Base-by-base conservation (phyloP, 2,113 vertebrate genomes). In the Lophochroa leadbeateri region DNA sequence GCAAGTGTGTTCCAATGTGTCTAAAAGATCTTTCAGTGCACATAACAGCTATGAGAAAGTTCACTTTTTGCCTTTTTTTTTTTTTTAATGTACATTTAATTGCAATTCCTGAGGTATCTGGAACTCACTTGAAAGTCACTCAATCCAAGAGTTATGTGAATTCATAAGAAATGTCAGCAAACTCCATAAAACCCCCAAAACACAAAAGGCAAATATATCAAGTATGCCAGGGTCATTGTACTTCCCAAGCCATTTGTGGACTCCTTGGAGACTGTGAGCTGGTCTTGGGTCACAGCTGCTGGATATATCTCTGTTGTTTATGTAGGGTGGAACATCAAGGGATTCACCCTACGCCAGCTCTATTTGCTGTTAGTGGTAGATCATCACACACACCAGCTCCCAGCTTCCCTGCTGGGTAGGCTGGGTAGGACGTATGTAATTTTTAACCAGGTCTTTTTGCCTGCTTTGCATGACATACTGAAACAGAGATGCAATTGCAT, bases 1-100 rank as follows among this genome's bases (percentile, higher is more conserved):
- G 64, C 10, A 1, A 31, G 8, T 6, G 1, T 75, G 44, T 46
- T 85, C 58, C 43, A 53, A 53, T 1, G 0, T 17, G 3, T 60
- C 60, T 75, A 58, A 79, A 74, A 39, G 43, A 49, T 33, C 31
- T 78, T 67, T 68, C 57, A 77, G 19, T 29, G 35, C 25, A 28
- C 9, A 5, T 13, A 49, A 43, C 20, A 53, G 25, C 39, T 82
- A 69, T 8, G 10, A 80, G 17, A 44, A 63, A 70, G 21, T 46
- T 15, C 13, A 29, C 17, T 70, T 78, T 86, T 88, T 17, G 9
- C 7, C 64, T 41, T 14, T 77, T 86, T 68, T n/a, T 57, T 55
- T 57, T 58, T 23, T 57, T n/a, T 4, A 10, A 58, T 58, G 33
- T 23, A 3, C 43, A 39, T 68, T 82, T 82, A 41, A 63, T 39